Percentiles rank a stretch among this genome's conserved stretches.
Evolutionary conservation across 2,113 vertebrate genomes (phyloP).

Genomic region (Rhodinocichla rosea): DNA sequence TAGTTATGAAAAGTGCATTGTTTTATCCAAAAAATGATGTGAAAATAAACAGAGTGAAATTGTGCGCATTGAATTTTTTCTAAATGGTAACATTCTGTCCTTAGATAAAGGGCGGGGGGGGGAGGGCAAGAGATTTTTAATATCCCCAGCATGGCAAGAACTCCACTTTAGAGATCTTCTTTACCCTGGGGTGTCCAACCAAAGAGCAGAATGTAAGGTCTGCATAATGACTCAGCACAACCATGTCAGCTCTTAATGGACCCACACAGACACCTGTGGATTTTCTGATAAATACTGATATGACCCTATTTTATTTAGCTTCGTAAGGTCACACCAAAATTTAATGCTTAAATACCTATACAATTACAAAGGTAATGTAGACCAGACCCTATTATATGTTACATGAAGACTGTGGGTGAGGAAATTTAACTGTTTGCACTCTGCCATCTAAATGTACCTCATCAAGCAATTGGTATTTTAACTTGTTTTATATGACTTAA

Average conservation of each 20-base stretch:
- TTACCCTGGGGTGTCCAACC: rapidly evolving
- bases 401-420: neutral
- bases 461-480: neutral
- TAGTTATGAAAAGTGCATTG: neutral
- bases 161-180: neutral
- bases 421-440: neutral
- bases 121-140: neutral
- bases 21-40: neutral
- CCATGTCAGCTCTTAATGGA: neutral
- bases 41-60: neutral
- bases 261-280: neutral
- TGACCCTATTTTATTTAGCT: neutral
- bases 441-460: neutral
- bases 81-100: neutral
- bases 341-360: neutral
- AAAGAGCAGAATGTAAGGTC: neutral
- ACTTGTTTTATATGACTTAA: neutral
- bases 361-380: neutral
- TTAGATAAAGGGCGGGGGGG: neutral
- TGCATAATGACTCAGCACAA: neutral
- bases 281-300: neutral
- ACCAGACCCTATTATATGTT: neutral
- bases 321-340: neutral
- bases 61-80: neutral
- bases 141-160: neutral